These are phyloP conservation scores for Agrochola lychnidis DNA, from an alignment of 2,888 invertebrate genomes.

Conservation along the genomic window DNA sequence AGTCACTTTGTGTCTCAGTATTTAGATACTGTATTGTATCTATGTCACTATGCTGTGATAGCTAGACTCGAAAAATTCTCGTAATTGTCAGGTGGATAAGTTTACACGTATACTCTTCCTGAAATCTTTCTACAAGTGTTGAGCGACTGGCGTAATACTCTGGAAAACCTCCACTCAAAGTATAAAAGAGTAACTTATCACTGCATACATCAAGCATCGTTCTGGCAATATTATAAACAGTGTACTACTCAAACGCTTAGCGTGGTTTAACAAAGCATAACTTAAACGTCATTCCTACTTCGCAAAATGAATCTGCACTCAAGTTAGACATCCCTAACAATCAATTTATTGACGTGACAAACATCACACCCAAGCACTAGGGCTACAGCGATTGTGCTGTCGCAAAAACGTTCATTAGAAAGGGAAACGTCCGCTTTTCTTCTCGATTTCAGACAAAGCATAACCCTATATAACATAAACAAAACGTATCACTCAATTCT, in stretches of 20 bases:
- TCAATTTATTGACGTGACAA: neutral
- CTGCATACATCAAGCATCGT: conserved; percentile 7
- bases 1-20: conserved; percentile 33
- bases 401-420: neutral
- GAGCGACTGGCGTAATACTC: neutral
- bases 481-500: conserved; percentile 2
- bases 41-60: conserved; percentile 25
- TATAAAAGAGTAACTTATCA: neutral
- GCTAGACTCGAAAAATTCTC: neutral
- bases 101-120: neutral
- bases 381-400: neutral
- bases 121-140: neutral
- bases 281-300: neutral
- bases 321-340: neutral
- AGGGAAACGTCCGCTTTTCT: neutral
- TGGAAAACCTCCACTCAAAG: neutral
- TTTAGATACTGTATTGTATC: conserved; percentile 30
- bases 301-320: neutral
- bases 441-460: neutral
- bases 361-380: too few relatives aligned
- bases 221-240: neutral
- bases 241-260: neutral
- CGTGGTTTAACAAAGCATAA: neutral
- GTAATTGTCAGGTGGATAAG: neutral
- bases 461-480: neutral